A percentile compares a stretch with the other conserved stretches of the same genome.
Evolutionary conservation across 2,113 vertebrate species (phyloP).

Genomic region (Antidorcas marsupialis): DNA sequence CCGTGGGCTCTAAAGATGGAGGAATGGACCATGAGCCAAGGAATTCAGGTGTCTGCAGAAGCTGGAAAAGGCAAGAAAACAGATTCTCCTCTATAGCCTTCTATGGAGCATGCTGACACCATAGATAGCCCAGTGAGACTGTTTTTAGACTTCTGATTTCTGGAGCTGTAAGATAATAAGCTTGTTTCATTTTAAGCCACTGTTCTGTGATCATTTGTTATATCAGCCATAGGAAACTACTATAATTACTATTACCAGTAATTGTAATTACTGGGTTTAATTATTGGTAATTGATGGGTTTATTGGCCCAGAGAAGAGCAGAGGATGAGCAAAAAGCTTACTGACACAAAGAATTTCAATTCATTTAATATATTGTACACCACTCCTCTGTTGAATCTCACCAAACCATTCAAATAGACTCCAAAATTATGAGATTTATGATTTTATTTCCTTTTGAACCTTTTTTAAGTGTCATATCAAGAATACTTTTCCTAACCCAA

Average conservation of each 20-base stretch:
- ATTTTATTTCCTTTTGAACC: background rate
- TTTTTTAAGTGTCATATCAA: background rate
- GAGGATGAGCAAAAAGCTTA: background rate
- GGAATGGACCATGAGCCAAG: background rate
- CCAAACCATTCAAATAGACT: background rate
- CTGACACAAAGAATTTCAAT: background rate
- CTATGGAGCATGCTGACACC: background rate
- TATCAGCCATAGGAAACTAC: background rate
- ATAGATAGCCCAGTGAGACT: background rate
- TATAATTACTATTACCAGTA: background rate
- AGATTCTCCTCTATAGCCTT: background rate
- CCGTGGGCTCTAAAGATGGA: background rate
- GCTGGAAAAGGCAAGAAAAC: background rate
- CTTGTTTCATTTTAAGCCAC: background rate
- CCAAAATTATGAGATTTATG: background rate
- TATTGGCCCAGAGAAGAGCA: background rate
- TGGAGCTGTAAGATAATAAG: background rate
- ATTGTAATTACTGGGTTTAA: background rate
- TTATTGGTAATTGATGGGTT: background rate
- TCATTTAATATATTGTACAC: background rate
- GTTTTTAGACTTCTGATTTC: background rate
- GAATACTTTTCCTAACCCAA: background rate
- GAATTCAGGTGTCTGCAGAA: background rate
- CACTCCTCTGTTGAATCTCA: background rate
- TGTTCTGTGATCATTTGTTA: background rate